A percentile compares a stretch with the other conserved stretches of the same genome.
phyloP scores from a whole-genome alignment of 1,140 invertebrate genomes.

The Sycophila sp. region DNA sequence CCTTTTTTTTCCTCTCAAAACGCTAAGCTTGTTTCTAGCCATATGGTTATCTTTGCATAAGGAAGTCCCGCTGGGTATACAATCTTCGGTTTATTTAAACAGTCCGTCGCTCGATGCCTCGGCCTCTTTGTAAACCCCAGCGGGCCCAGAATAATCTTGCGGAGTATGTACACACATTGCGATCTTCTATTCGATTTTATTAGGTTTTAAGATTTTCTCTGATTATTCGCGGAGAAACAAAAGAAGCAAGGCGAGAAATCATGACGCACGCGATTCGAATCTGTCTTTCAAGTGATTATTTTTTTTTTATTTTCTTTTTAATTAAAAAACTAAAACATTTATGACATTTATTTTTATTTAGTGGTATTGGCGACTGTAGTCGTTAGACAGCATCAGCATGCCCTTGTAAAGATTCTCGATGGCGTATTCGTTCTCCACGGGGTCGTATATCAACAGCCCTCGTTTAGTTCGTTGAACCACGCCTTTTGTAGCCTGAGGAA shows the following conservation, averaged over 20 bases:
- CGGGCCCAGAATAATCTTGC: conserved; percentile 58
- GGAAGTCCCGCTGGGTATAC: conserved; percentile 51
- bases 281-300: background rate
- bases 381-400: conserved; percentile 58
- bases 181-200: conserved; percentile 65
- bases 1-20: background rate
- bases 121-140: conserved; percentile 48
- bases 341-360: background rate
- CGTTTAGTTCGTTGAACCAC: conserved; percentile 55
- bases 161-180: conserved; percentile 50
- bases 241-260: too few relatives aligned
- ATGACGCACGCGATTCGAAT: too few relatives aligned
- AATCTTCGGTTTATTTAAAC: conserved; percentile 63
- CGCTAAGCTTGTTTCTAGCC: conserved; percentile 43
- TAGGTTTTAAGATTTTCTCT: conserved; percentile 60
- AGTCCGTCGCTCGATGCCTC: conserved; percentile 53
- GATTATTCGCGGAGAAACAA: background rate
- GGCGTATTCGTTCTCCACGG: conserved; percentile 48
- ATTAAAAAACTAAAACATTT: background rate
- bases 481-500: conserved; percentile 50
- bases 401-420: conserved; percentile 55
- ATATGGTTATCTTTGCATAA: conserved; percentile 65
- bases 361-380: conserved; percentile 38
- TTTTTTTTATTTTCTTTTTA: background rate
- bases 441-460: conserved; percentile 40